phyloP scores from a whole-genome alignment of 2,888 invertebrate species.

The Oxystoma pomonae region DNA sequence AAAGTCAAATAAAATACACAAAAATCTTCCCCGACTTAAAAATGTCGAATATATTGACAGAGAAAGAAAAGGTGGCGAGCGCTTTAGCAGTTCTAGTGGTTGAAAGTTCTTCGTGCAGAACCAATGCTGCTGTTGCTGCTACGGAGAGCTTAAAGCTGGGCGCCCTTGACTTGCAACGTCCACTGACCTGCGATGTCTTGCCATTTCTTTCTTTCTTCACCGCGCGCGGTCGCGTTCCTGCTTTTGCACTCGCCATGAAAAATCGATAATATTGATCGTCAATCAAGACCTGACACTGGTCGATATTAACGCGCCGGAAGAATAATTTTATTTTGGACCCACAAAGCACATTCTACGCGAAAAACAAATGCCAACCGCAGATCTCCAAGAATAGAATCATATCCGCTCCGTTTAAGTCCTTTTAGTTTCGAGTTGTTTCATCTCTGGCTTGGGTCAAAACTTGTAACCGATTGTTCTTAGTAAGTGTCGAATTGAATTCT shows the following conservation, averaged over 20 bases:
- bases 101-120: not conserved
- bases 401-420: not conserved
- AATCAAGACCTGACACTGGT: not conserved
- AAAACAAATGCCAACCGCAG: not conserved
- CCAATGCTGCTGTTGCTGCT: not conserved
- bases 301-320: not conserved
- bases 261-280: not conserved
- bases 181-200: conserved; percentile 42
- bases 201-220: conserved; percentile 25
- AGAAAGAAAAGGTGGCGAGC: too few species aligned
- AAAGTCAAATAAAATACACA: too few species aligned
- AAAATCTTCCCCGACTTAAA: too few species aligned
- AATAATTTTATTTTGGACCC: not conserved
- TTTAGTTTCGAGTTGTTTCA: not conserved
- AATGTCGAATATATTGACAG: too few species aligned
- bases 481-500: not conserved
- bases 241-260: conserved; percentile 17
- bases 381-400: not conserved
- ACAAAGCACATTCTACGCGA: too few species aligned
- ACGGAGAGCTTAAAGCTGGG: conserved; percentile 30
- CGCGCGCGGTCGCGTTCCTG: conserved; percentile 20
- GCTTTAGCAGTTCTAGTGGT: not conserved
- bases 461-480: not conserved
- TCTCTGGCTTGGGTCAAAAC: not conserved
- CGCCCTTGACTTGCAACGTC: conserved; percentile 48